Evolutionary conservation across 2,888 invertebrate genomes (phyloP), one percentile per base, ranked within the genome.

Genomic region (Onchidella celtica): DNA sequence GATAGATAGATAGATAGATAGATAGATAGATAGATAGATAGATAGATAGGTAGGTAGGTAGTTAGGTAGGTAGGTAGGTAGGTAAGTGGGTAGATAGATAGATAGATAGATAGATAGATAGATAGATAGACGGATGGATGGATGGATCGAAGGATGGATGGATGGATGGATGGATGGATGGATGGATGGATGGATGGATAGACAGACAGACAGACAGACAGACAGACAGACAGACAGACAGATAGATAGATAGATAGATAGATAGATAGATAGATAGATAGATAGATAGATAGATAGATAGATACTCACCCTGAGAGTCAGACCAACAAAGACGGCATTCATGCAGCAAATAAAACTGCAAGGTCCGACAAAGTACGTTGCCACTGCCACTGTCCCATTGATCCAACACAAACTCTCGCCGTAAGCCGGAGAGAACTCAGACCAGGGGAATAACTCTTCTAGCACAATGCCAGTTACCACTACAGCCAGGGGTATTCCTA

Each of bases 361-460:
- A 0, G 86, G 86, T 2, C 38, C 59, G 6, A 80, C 84, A 66
- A 86, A 86, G 74, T 70, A 86, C 27, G 78, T 40, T 2, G 83
- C 70, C 17, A 85, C 70, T 24, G 83, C 72, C n/a, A 38, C 14
- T 3, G 76, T 61, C 9, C 81, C 83, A 38, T 80, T 85, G 24
- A 86, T 63, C 86, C 84, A 86, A 40, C 86, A 85, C 24, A 75
- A 65, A 34, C 70, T 72, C 3, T 59, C 47, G 2, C 86, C 86
- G 76, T 86, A 86, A 14, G 27, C 29, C 11, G 84, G 85, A 14
- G 80, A 29, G 72, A 77, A 82, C 14, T 40, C 29, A 14, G 79
- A 77, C 40, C n/a, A 47, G 2, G 83, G 83, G 9, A n/a, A 24
- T 11, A 82, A 9, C 34, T 59, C 24, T 34, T 85, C 85, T 55